A percentile compares a stretch with the other conserved stretches of the same genome.
phyloP scores from a whole-genome alignment of 2,113 vertebrate genomes.

The Porphyrio hochstetteri region DNA sequence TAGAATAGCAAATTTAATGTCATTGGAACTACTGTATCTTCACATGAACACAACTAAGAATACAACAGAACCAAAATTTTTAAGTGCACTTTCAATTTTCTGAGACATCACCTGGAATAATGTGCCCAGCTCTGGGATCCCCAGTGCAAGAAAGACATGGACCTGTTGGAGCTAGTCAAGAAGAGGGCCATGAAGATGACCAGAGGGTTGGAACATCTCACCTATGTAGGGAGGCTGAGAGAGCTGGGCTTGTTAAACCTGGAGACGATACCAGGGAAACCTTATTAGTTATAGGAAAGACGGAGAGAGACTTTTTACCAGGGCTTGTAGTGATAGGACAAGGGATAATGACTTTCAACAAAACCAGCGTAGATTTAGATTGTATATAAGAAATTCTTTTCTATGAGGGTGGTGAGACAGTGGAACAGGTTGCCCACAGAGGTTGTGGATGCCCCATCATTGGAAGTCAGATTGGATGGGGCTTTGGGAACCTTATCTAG shows the following conservation, averaged over 20 bases:
- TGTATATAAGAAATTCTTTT: background rate
- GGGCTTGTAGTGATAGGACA: background rate
- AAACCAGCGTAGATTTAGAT: background rate
- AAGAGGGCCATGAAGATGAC: no score
- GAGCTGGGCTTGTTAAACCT: no score
- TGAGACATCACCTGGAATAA: no score
- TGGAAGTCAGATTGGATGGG: background rate
- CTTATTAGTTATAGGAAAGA: background rate
- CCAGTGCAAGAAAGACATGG: no score
- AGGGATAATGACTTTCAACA: background rate
- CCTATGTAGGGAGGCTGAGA: no score
- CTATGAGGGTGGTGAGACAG: fast-evolving
- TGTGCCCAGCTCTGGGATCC: no score
- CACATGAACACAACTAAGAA: background rate
- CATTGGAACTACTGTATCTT: background rate
- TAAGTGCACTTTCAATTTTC: background rate
- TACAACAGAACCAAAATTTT: background rate
- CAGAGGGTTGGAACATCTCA: no score
- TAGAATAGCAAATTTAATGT: background rate
- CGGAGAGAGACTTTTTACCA: background rate
- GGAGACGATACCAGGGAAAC: background rate
- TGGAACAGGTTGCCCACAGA: background rate
- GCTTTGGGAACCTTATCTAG: background rate
- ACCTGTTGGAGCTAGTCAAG: no score
- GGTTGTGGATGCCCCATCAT: background rate